These are phyloP conservation scores for Butorides virescens DNA, from an alignment of 2,113 vertebrate species.

Conservation along the genomic window DNA sequence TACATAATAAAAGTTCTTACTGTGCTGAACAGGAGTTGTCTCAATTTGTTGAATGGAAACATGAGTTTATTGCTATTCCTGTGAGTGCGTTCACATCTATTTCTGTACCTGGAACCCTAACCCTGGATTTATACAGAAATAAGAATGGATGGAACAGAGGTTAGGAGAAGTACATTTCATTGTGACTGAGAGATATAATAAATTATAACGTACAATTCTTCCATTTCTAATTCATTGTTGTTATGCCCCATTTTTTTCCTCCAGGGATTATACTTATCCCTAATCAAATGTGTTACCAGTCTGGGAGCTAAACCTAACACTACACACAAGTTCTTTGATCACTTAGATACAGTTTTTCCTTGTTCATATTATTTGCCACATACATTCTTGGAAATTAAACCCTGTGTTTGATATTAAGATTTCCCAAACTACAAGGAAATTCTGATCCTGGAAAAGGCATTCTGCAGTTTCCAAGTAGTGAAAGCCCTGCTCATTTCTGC, in stretches of 20 bases:
- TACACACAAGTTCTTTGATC: background rate
- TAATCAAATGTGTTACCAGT: background rate
- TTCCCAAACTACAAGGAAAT: background rate
- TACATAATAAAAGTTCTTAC: background rate
- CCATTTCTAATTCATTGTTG: background rate
- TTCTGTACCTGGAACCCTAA: background rate
- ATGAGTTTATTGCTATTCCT: background rate
- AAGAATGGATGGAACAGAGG: background rate
- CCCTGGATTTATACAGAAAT: background rate
- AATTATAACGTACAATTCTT: background rate
- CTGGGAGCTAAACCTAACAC: background rate
- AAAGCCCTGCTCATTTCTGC: background rate
- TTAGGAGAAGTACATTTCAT: background rate
- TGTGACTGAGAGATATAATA: background rate
- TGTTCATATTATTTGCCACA: background rate
- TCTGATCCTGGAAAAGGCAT: background rate
- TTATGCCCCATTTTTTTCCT: background rate
- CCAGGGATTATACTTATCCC: background rate
- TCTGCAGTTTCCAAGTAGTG: background rate
- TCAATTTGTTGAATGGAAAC: background rate
- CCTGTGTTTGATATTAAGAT: background rate
- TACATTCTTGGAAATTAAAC: background rate
- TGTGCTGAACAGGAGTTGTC: background rate
- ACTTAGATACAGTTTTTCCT: background rate
- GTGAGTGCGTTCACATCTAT: accelerated